Base-by-base conservation (phyloP, 2,113 vertebrate species). In the Trematocara stigmaticum region DNA sequence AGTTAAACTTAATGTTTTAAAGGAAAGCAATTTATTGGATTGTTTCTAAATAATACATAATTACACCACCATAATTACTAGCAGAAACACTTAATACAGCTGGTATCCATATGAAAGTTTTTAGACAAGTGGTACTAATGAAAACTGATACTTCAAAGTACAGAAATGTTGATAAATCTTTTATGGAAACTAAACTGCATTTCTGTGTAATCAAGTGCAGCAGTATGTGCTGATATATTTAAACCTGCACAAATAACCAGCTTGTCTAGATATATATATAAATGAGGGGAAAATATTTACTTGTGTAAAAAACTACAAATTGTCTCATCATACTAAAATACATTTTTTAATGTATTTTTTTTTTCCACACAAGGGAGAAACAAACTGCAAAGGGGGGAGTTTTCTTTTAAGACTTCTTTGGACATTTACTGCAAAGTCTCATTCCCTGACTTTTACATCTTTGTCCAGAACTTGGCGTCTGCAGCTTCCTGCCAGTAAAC, bases 401-500 rank as follows among this genome's bases (percentile, higher is more conserved):
- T 94, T 95, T 95, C 94, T 85, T 82, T 88, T 79, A 45, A 56
- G 85, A 34, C 81, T 87, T 66, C 45, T 83, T 89, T 76, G 55
- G 82, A 81, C 87, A 53, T 90, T 61, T 81, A 20, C 84, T 86
- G 64, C 93, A 95, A 95, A 96, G 96, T 95, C 91, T 95, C 96
- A 95, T 96, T 97, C 94, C 96, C 93, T 95, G 94, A 94, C 83
- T 89, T 89, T 76, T n/a, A 57, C 91, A 88, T 96, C 93, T 96
- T 93, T 94, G 95, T 96, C 96, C 95, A 96, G 96, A 96, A 96
- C 96, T 97, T 97, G 93, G 96, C 97, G 97, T 97, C 97, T 96
- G 97, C 97, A 97, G 97, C 97, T 97, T 98, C 96, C 96, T 96
- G 97, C 97, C 97, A 95, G 97, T 97, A 95, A 97, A 97, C 97